Percentiles rank a stretch among this genome's conserved stretches.
Evolutionary conservation across 2,113 vertebrate genomes (phyloP).

Genomic region (Patagioenas fasciata): DNA sequence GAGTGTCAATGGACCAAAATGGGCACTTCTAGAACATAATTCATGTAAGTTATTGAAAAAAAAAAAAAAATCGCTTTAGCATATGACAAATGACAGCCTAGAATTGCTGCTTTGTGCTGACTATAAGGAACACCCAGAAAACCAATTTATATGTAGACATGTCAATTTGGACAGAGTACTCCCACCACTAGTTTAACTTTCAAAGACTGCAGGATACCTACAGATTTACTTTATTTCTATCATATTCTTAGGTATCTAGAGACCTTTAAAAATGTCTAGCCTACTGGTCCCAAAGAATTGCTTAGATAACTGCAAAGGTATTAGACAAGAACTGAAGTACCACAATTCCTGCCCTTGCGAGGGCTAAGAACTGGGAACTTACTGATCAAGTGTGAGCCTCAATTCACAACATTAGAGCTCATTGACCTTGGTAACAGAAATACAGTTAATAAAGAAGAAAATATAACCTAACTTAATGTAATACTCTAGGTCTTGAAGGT

Average conservation of each 20-base stretch:
- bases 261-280: neutral
- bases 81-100: neutral
- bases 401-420: neutral
- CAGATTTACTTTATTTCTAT: neutral
- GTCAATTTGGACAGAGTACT: neutral
- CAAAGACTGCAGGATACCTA: neutral
- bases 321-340: neutral
- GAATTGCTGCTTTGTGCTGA: neutral
- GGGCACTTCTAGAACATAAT: neutral
- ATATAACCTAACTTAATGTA: neutral
- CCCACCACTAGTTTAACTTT: neutral
- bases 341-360: neutral
- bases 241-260: neutral
- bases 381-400: neutral
- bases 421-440: neutral
- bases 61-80: neutral
- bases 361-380: neutral
- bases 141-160: neutral
- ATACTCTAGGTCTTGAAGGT: neutral
- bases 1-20: neutral
- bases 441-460: neutral
- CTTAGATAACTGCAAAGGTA: neutral
- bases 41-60: neutral
- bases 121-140: neutral
- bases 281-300: neutral